Evolutionary conservation across 2,888 invertebrate species (phyloP).

Genomic region (Pristionchus mayeri): DNA sequence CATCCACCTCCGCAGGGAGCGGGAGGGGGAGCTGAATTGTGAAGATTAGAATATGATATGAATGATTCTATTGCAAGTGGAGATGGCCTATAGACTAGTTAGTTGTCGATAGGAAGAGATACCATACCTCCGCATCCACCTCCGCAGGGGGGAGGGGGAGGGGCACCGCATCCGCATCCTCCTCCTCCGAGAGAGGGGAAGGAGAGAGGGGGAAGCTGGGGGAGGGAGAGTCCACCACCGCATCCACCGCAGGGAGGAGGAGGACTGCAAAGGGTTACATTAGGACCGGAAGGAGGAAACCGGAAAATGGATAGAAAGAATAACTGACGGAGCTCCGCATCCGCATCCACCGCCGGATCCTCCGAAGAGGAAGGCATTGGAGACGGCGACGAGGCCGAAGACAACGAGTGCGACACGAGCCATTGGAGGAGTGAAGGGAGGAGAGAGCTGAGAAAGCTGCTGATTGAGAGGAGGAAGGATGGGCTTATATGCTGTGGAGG

Average conservation of each 20-base stretch:
- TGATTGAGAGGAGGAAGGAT: background rate
- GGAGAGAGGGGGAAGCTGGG: constrained; percentile 44
- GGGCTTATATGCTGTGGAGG: background rate
- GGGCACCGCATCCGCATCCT: constrained; percentile 19
- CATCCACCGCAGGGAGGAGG: constrained; percentile 27
- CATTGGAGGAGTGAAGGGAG: constrained; percentile 2
- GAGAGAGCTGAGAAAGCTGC: constrained; percentile 10
- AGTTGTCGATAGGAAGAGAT: background rate
- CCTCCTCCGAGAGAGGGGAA: constrained; percentile 42
- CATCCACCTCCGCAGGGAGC: constrained; percentile 24
- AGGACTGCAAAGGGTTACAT: background rate
- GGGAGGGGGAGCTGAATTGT: constrained; percentile 33
- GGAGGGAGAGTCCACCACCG: constrained; percentile 32
- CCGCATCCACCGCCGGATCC: constrained; percentile 43
- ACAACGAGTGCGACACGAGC: constrained; percentile 27
- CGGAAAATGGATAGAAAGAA: too few relatives aligned
- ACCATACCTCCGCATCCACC: constrained; percentile 38
- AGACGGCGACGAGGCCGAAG: background rate
- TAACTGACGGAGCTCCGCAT: constrained; percentile 22
- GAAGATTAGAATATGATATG: background rate
- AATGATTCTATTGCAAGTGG: background rate
- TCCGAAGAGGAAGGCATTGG: constrained; percentile 30
- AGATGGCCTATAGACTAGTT: background rate
- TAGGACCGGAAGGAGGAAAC: background rate
- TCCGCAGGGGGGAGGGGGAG: constrained; percentile 37